These are phyloP conservation scores for Drosophila arawakana DNA, from an alignment of 1,140 invertebrate genomes.

Conservation along the genomic window DNA sequence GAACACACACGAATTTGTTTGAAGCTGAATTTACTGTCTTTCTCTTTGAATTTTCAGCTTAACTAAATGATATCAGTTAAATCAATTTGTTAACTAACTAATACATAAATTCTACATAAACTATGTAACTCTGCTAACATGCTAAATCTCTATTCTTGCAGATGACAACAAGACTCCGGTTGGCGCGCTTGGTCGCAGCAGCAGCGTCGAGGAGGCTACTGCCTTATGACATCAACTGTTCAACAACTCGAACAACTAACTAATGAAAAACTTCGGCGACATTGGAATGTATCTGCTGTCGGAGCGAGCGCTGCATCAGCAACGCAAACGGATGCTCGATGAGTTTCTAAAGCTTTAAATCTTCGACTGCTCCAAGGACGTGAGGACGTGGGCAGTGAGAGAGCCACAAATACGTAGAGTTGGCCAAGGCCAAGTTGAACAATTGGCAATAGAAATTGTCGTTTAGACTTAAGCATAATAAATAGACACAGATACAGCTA, in stretches of 20 bases:
- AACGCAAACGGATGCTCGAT: slow-evolving; percentile 77
- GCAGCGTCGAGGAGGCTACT: slow-evolving; percentile 71
- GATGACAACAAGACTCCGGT: slow-evolving; percentile 64
- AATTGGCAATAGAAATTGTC: slow-evolving; percentile 6
- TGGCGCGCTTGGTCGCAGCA: slow-evolving; percentile 60
- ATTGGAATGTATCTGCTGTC: slow-evolving; percentile 79
- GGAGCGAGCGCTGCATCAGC: slow-evolving; percentile 72
- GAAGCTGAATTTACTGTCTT: too few relatives aligned
- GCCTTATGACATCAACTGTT: slow-evolving; percentile 84
- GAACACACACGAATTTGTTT: too few relatives aligned
- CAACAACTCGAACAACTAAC: slow-evolving; percentile 80
- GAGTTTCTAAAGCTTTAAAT: slow-evolving; percentile 74
- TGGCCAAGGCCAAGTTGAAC: neutral
- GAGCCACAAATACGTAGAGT: slow-evolving; percentile 7
- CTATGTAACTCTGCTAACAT: too few relatives aligned
- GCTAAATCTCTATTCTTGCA: slow-evolving; percentile 34
- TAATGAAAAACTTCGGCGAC: slow-evolving; percentile 81
- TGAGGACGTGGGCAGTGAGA: neutral
- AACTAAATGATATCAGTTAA: too few relatives aligned
- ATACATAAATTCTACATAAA: too few relatives aligned
- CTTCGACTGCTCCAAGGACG: neutral
- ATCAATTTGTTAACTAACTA: too few relatives aligned
- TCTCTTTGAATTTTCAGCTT: too few relatives aligned
- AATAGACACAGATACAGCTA: slow-evolving; percentile 51
- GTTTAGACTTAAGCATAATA: slow-evolving; percentile 3